Conservation (phyloP, 2,888 invertebrate genomes). For the Xanthia togata region DNA sequence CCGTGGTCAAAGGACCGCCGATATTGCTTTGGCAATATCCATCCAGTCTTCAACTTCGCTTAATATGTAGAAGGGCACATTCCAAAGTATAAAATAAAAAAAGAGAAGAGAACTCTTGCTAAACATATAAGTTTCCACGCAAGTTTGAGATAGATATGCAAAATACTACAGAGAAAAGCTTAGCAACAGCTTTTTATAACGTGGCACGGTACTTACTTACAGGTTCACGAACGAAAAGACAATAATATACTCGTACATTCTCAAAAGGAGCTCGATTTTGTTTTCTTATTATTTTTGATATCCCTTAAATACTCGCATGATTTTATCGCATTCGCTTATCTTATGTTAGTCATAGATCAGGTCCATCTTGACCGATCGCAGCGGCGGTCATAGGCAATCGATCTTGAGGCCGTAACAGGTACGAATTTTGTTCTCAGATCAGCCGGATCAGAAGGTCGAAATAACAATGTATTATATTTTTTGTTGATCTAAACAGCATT, state of each 20-base stretch:
- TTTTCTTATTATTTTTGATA: background rate
- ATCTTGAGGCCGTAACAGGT: background rate
- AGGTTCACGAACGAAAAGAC: background rate
- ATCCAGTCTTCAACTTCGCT: constrained; percentile 3
- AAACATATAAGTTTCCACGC: background rate
- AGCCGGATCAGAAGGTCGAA: background rate
- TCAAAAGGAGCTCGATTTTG: background rate
- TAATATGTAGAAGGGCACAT: background rate
- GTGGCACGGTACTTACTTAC: background rate
- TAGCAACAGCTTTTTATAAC: background rate
- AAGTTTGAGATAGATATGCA: background rate
- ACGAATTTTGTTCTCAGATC: background rate
- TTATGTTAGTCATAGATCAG: too few species aligned
- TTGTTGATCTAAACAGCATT: background rate
- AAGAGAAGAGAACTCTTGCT: background rate
- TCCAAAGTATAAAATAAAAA: background rate
- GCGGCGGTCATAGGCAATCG: background rate
- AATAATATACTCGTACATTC: background rate
- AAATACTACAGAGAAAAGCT: background rate
- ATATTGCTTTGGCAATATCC: constrained; percentile 18
- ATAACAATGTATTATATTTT: background rate
- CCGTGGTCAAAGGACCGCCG: constrained; percentile 18
- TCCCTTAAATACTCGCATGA: background rate
- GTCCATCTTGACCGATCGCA: background rate
- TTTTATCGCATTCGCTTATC: background rate